phyloP scores from a whole-genome alignment of 2,113 vertebrate genomes.

The Rallus limicola region DNA sequence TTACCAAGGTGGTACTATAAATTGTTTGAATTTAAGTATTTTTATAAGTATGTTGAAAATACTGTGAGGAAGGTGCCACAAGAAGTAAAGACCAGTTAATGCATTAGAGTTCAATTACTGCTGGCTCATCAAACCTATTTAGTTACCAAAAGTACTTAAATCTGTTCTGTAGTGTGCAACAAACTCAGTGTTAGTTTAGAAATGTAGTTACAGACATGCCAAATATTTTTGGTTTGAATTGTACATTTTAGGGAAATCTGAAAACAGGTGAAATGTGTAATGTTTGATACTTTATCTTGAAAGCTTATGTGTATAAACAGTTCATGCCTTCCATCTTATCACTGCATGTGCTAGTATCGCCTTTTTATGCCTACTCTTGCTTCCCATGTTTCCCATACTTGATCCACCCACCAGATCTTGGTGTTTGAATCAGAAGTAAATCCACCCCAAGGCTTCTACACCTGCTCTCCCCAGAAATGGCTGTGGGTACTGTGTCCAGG shows the following conservation, averaged over 20 bases:
- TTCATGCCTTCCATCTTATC: neutral
- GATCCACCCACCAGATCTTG: neutral
- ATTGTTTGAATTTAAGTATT: neutral
- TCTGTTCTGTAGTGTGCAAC: neutral
- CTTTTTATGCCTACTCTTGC: neutral
- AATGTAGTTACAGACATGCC: accelerated
- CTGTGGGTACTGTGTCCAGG: neutral
- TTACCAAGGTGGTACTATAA: neutral
- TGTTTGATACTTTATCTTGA: neutral
- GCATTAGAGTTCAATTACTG: neutral
- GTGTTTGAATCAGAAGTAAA: neutral
- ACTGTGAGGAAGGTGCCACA: neutral
- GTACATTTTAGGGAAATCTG: neutral
- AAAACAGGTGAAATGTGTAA: neutral
- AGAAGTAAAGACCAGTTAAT: neutral
- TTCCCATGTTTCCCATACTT: neutral
- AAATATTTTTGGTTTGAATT: neutral
- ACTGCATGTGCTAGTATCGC: accelerated
- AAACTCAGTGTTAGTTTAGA: neutral
- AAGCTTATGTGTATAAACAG: neutral
- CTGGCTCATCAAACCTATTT: neutral
- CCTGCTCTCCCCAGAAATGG: neutral
- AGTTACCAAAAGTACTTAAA: neutral
- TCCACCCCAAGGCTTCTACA: neutral
- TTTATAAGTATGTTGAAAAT: neutral